Base-by-base conservation (phyloP, 2,113 vertebrate species). In the Ceyx margarethae region DNA sequence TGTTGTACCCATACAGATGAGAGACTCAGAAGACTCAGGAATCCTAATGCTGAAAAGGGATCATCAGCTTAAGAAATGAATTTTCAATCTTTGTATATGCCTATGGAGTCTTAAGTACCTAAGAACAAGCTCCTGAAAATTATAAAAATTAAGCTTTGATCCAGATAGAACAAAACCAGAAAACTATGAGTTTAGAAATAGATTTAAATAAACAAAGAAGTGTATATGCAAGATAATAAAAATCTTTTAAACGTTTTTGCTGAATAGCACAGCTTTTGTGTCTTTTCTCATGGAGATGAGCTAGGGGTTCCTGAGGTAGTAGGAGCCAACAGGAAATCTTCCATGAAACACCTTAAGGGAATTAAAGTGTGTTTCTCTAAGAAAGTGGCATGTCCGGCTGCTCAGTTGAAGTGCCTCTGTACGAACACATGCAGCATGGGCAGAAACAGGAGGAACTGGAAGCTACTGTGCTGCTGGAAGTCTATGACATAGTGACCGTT, bases 211-310 rank as follows among this genome's bases (percentile, higher is more conserved):
- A 40, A 48, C 9, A 80, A 40, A 60, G 13, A 62, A 42, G 5
- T 35, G 23, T 5, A 15, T 26, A 15, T 20, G 11, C 11, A 66
- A 43, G 58, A 50, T 26, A 72, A 69, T 28, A 31, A 69, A 83
- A 67, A 4, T 18, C 0, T 16, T 48, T 26, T 5, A 68, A 51
- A 13, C 40, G 2, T 7, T 67, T 67, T 79, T 65, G 9, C 18
- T 67, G 31, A 60, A 46, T 69, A 58, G 5, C 3, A 2, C 11
- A 20, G 3, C 6, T 79, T 85, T 31, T 2, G 1, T 1, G 1
- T 21, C 21, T 84, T 6, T 67, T 85, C 48, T 51, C 50, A 26
- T 51, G 50, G 13, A 51, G 25, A 51, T 26, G 13, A 51, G 13
- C 50, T 25, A 54, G 26, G 51, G 51, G 51, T 28, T 54, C 26